Evolutionary conservation across 2,888 invertebrate genomes (phyloP).

Genomic region (Ariolimax columbianus): DNA sequence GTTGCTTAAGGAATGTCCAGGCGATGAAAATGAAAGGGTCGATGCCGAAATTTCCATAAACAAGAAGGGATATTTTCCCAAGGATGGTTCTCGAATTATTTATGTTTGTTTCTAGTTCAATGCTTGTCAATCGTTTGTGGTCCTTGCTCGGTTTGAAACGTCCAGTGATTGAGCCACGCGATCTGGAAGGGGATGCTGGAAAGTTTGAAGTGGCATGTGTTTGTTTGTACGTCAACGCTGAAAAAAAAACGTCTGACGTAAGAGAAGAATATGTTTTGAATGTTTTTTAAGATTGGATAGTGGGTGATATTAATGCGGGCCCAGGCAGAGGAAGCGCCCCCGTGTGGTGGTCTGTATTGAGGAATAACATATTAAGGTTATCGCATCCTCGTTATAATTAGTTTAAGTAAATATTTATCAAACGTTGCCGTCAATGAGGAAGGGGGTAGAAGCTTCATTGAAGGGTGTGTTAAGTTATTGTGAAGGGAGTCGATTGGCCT

Average conservation of each 20-base stretch:
- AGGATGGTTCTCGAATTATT: slow-evolving; percentile 1
- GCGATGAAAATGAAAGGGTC: background rate
- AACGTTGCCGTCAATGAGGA: no score
- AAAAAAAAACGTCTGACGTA: background rate
- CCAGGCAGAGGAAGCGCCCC: no score
- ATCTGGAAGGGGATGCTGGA: background rate
- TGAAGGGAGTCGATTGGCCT: no score
- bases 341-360: no score
- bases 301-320: no score
- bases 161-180: background rate
- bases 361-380: no score
- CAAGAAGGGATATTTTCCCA: slow-evolving; percentile 16
- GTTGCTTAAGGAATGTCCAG: background rate
- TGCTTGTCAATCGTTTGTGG: slow-evolving; percentile 31
- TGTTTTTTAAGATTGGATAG: background rate
- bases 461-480: no score
- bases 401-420: no score
- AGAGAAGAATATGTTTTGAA: background rate
- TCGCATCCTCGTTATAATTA: no score
- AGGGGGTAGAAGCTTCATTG: no score
- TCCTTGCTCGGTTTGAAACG: background rate
- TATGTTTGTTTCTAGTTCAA: slow-evolving; percentile 22
- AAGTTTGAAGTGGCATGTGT: background rate
- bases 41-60: background rate
- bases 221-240: background rate